A percentile compares a stretch with the other conserved stretches of the same genome.
phyloP scores from a whole-genome alignment of 2,888 invertebrate species.

The Pogonocherus hispidulus region DNA sequence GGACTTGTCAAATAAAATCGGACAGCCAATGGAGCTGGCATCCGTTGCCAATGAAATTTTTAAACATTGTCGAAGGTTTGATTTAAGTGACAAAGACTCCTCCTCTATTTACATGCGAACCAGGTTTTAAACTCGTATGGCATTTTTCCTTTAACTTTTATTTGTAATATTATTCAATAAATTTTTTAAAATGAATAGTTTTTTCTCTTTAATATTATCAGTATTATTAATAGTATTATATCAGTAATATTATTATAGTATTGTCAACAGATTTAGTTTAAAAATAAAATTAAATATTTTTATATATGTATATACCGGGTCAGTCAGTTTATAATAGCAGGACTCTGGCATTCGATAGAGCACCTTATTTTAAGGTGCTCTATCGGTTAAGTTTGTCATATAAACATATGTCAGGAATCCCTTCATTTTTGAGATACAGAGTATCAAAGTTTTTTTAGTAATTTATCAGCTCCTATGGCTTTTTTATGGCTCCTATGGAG shows the following conservation, averaged over 20 bases:
- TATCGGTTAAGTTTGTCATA: no score
- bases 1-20: slow-evolving; percentile 87
- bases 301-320: not conserved
- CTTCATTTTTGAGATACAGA: no score
- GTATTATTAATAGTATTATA: not conserved
- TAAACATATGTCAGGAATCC: no score
- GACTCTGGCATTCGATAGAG: no score
- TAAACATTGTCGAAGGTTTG: slow-evolving; percentile 94
- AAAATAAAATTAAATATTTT: not conserved
- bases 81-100: slow-evolving; percentile 93
- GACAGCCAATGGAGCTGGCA: slow-evolving; percentile 91
- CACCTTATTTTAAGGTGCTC: no score
- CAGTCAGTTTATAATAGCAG: no score
- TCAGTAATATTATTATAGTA: no score
- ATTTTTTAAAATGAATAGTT: no score
- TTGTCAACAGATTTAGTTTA: not conserved
- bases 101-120: slow-evolving; percentile 93
- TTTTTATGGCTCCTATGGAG: no score
- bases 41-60: slow-evolving; percentile 96
- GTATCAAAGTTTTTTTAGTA: no score
- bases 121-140: slow-evolving; percentile 76
- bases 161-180: slow-evolving; percentile 2
- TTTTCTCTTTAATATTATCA: not conserved
- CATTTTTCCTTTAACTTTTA: not conserved
- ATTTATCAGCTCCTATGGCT: no score